Percentiles rank a stretch among this genome's conserved stretches.
phyloP scores from a whole-genome alignment of 2,888 invertebrate genomes.

The Chrysopilus asiliformis region DNA sequence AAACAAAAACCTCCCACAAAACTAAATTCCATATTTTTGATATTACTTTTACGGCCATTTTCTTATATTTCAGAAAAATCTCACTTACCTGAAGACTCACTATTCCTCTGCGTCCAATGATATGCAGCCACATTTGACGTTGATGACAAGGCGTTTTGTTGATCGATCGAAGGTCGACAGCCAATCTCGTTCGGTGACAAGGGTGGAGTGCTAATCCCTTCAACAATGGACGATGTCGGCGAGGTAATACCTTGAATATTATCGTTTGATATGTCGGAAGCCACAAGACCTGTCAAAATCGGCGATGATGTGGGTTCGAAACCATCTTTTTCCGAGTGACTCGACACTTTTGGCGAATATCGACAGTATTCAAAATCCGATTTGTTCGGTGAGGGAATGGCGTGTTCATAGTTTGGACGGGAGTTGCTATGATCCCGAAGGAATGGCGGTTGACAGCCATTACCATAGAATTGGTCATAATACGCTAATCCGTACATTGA shows the following conservation, averaged over 20 bases:
- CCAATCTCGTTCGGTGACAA: slow-evolving; percentile 23
- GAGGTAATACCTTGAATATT: slow-evolving; percentile 4
- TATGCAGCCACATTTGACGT: slow-evolving; percentile 10
- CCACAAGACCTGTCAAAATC: slow-evolving; percentile 11
- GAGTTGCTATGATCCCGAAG: background rate
- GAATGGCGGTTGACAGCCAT: background rate
- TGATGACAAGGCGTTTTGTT: slow-evolving; percentile 13
- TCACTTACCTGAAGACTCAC: slow-evolving; percentile 8
- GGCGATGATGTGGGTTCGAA: slow-evolving; percentile 16
- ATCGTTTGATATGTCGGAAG: slow-evolving; percentile 11
- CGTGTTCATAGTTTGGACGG: slow-evolving; percentile 15
- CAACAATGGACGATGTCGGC: slow-evolving; percentile 22
- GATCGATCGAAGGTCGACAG: slow-evolving; percentile 9
- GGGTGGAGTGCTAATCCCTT: slow-evolving; percentile 33
- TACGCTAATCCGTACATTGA: background rate
- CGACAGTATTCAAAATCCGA: slow-evolving; percentile 25
- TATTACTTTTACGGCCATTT: no score
- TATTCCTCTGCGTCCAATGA: slow-evolving; percentile 15
- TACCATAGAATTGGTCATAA: background rate
- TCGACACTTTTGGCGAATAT: slow-evolving; percentile 23
- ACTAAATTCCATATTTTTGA: no score
- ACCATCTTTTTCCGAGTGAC: slow-evolving; percentile 21
- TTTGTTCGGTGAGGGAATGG: slow-evolving; percentile 24
- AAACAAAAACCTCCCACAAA: no score
- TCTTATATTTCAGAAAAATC: no score